Conservation (phyloP, 2,113 vertebrate species). For the Ochotona princeps region DNA sequence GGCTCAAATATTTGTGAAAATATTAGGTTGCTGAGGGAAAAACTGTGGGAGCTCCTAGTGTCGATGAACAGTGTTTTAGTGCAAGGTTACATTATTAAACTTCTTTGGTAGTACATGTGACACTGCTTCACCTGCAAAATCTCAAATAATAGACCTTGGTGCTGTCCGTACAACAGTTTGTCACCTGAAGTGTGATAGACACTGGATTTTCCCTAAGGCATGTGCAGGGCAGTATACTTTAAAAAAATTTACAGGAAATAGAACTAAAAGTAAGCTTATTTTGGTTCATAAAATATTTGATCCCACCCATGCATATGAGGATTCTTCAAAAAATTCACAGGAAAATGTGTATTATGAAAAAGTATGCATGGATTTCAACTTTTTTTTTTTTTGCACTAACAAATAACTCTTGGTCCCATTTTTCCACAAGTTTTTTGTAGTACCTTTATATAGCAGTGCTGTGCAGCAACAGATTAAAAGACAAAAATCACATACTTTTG, state of each 20-base stretch:
- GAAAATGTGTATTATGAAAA: no score
- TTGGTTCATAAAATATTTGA: no score
- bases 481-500: background rate
- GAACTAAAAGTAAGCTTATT: no score
- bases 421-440: no score
- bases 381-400: no score
- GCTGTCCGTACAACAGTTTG: background rate
- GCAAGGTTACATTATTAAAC: slow-evolving; percentile 15
- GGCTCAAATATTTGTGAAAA: slow-evolving; percentile 41
- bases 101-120: background rate
- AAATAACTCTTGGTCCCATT: no score
- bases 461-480: background rate
- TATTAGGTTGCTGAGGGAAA: background rate
- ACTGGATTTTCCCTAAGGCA: background rate
- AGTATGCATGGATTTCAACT: no score
- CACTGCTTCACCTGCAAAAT: background rate
- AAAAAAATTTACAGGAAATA: no score
- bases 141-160: no score
- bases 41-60: background rate
- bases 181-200: background rate
- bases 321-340: no score
- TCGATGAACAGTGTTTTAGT: background rate
- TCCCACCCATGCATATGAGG: no score
- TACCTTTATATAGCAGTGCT: background rate
- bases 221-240: background rate